Evolutionary conservation across 2,113 vertebrate genomes (phyloP).

Genomic region (Onychostoma macrolepis): DNA sequence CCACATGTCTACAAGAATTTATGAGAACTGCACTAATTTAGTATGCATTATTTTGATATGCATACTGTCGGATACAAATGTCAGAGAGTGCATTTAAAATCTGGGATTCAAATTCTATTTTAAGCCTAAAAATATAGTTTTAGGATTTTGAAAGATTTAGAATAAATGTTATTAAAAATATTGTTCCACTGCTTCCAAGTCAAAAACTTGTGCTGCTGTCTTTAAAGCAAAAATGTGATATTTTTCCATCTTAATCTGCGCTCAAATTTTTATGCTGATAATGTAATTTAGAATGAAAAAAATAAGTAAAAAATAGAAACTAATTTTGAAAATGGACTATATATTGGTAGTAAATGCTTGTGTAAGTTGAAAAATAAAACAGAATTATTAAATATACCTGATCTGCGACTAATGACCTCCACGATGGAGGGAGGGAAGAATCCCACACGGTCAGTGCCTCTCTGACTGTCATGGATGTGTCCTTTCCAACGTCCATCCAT

Average conservation of each 20-base stretch:
- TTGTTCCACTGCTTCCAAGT: not conserved
- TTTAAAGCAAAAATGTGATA: not conserved
- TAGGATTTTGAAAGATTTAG: not conserved
- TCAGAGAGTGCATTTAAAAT: not conserved
- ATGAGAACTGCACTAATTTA: not conserved
- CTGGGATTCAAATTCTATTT: slow-evolving; percentile 6
- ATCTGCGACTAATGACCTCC: slow-evolving; percentile 91
- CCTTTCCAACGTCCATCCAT: slow-evolving; percentile 94
- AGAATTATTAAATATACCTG: slow-evolving; percentile 73
- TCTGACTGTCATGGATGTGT: slow-evolving; percentile 89
- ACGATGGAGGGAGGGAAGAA: slow-evolving; percentile 95
- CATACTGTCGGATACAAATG: slow-evolving; percentile 16
- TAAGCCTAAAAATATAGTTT: slow-evolving; percentile 5
- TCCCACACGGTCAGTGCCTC: slow-evolving; percentile 89
- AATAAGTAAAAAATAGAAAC: too few species aligned
- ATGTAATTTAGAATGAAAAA: not conserved
- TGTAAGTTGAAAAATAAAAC: not conserved
- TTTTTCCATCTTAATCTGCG: not conserved
- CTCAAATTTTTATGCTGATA: not conserved
- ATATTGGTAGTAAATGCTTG: not conserved
- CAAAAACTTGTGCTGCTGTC: not conserved
- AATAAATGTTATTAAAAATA: not conserved
- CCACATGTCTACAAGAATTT: slow-evolving; percentile 19
- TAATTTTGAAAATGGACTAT: not conserved
- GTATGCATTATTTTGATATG: slow-evolving; percentile 11